Evolutionary conservation across 2,888 invertebrate genomes (phyloP).

Genomic region (Crocallis elinguaria): DNA sequence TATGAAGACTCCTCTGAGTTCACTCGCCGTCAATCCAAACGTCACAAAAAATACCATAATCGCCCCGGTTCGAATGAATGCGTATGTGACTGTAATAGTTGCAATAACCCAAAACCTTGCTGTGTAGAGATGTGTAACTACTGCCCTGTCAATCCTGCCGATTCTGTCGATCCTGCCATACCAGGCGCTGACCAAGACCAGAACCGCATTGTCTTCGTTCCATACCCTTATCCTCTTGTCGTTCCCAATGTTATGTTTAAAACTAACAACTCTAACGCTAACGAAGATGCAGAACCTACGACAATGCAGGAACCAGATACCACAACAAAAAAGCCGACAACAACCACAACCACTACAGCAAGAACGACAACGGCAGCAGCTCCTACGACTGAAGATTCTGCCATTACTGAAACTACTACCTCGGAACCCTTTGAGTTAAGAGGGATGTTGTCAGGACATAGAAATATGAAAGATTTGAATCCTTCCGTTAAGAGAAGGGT

Average conservation of each 20-base stretch:
- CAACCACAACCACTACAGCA: conserved; percentile 10
- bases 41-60: conserved; percentile 9
- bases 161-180: too few relatives aligned
- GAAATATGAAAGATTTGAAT: conserved; percentile 42
- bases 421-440: too few relatives aligned
- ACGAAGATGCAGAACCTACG: not conserved
- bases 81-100: conserved; percentile 48
- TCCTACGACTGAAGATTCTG: conserved; percentile 11
- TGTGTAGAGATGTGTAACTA: conserved; percentile 43
- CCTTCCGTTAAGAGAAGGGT: conserved; percentile 52
- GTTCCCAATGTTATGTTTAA: conserved; percentile 22
- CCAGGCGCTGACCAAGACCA: not conserved
- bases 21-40: conserved; percentile 2
- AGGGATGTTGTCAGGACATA: conserved; percentile 36
- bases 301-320: conserved; percentile 9
- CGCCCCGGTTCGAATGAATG: conserved; percentile 47
- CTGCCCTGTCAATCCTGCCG: too few relatives aligned
- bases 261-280: not conserved
- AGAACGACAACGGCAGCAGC: conserved; percentile 9
- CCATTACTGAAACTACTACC: conserved; percentile 7
- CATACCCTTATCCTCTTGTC: conserved; percentile 53
- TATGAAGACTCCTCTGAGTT: conserved; percentile 15
- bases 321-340: conserved; percentile 4
- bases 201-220: conserved; percentile 46
- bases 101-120: conserved; percentile 45